These are phyloP conservation scores for Andrena haemorrhoa DNA, from an alignment of 2,888 invertebrate species.

Conservation along the genomic window DNA sequence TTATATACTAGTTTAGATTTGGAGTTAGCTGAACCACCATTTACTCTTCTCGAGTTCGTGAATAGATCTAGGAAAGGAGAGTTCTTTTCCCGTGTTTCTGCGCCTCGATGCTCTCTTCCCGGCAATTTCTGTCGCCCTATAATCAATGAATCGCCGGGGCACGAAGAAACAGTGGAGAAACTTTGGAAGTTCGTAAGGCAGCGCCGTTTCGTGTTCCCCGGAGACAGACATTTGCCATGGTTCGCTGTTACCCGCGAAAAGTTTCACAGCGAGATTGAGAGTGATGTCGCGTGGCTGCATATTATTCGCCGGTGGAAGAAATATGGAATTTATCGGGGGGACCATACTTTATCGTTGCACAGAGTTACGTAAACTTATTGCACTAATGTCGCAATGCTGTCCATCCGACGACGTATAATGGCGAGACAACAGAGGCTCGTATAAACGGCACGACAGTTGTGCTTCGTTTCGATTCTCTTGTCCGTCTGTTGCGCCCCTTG, in stretches of 20 bases:
- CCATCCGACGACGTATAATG: background rate
- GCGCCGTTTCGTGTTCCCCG: background rate
- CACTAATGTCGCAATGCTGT: conserved; percentile 5
- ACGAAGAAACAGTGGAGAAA: conserved; percentile 16
- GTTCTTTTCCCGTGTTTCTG: background rate
- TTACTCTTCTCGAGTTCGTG: no score
- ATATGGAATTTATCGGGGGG: conserved; percentile 26
- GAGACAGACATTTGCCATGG: background rate
- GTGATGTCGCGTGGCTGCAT: conserved; percentile 7
- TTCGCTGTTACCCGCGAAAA: conserved; percentile 3
- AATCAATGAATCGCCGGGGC: conserved; percentile 12
- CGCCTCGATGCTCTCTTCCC: background rate
- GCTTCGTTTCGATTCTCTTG: background rate
- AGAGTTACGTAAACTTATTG: conserved; percentile 40
- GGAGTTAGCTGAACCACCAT: no score
- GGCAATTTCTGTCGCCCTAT: background rate
- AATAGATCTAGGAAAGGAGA: background rate
- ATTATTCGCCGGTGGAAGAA: conserved; percentile 35
- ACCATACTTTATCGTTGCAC: background rate
- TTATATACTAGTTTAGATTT: no score
- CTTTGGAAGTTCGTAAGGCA: conserved; percentile 2
- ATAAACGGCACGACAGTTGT: background rate
- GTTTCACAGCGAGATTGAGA: conserved; percentile 33
- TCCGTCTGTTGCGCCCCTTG: background rate
- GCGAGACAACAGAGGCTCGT: background rate